Base-by-base conservation (phyloP, 1,140 invertebrate species). In the Conus ventricosus region DNA sequence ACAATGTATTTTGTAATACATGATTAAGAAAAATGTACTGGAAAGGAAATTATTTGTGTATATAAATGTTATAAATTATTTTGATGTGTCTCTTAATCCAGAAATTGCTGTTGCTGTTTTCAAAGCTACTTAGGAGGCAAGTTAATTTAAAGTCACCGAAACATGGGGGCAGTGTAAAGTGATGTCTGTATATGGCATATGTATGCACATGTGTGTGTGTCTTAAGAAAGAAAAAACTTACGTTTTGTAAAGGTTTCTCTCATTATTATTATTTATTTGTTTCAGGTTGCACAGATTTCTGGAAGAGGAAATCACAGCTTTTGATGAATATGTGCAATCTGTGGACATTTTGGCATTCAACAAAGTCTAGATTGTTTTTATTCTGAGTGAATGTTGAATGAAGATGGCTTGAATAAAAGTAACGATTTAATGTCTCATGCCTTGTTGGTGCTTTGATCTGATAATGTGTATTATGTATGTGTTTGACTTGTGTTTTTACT, bases 271-370 rank as follows among this genome's bases (percentile, higher is more conserved):
- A 39, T 60, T 60, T 60, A 75, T 67, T 86, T 90, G 71, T 92
- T 92, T 84, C 90, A 94, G 94, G 90, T 94, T 88, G 94, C 51
- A 94, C 94, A 87, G 94, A 95, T 89, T 93, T 92, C 89, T 95
- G 71, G 94, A 95, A 88, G 94, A 95, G 87, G 89, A 92, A 60
- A 94, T 95, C 54, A 93, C 92, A 25, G 90, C 89, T 60, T 93
- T 94, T 91, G 94, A 95, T 89, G 94, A 95, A 93, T 94, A 91
- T 91, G 91, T 95, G 95, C 96, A 92, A 87, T 94, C 94, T 88
- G 91, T 94, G 15, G 94, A 94, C 89, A 91, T 94, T 89, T 91
- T 90, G 78, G 94, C 93, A 7, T 94, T 94, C 89, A 93, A 94
- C 89, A 94, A 94, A 88, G 92, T 94, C 25, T 94, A 93, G 92